Evolutionary conservation across 2,113 vertebrate genomes (phyloP).

Genomic region (Lasiurus borealis): DNA sequence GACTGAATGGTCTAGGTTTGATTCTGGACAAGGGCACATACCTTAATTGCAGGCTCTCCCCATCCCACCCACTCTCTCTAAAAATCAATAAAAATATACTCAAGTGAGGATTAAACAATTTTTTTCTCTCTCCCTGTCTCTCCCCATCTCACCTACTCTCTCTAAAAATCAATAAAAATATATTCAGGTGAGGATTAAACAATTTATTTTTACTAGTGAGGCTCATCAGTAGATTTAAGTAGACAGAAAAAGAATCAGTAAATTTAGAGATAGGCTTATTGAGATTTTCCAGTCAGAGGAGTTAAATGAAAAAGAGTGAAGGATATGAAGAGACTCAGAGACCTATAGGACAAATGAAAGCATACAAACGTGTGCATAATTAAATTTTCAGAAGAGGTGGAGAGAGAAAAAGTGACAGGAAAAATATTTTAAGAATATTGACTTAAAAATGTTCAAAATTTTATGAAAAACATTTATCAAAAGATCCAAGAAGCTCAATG

Average conservation of each 20-base stretch:
- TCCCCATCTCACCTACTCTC: too few relatives aligned
- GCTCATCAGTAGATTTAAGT: constrained; percentile 1
- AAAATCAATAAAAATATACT: too few relatives aligned
- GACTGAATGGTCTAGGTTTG: too few relatives aligned
- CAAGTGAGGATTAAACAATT: too few relatives aligned
- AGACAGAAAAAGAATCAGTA: background rate
- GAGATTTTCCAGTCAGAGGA: background rate
- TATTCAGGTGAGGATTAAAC: too few relatives aligned
- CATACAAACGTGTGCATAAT: background rate
- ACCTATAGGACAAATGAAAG: background rate
- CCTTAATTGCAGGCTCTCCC: too few relatives aligned
- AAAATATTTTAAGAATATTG: constrained; percentile 23
- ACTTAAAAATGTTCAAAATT: background rate
- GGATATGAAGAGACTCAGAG: constrained; percentile 21
- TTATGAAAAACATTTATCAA: background rate
- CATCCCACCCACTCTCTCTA: too few relatives aligned
- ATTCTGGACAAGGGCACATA: too few relatives aligned
- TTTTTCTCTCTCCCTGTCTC: too few relatives aligned
- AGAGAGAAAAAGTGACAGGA: background rate
- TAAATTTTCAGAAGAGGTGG: background rate
- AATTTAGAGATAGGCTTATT: background rate
- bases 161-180: too few relatives aligned
- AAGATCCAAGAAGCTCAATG: background rate
- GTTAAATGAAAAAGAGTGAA: background rate
- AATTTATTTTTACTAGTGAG: too few relatives aligned